Evolutionary conservation across 1,140 invertebrate species (phyloP).

Genomic region (Homalodisca vitripennis): DNA sequence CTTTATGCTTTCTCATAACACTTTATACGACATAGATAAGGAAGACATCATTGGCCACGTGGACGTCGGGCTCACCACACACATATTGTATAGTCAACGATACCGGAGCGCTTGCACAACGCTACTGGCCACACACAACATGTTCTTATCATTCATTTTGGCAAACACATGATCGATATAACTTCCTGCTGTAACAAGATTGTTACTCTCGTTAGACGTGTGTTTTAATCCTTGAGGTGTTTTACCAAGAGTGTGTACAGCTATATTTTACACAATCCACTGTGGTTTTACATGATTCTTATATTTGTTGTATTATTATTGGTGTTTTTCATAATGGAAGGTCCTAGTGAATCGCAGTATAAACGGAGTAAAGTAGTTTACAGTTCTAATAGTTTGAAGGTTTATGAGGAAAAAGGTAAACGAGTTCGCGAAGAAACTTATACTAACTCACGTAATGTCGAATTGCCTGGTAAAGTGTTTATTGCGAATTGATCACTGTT

Average conservation of each 20-base stretch:
- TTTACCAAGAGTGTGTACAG: not conserved
- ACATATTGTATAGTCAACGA: too few relatives aligned
- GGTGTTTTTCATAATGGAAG: not conserved
- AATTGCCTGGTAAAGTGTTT: not conserved
- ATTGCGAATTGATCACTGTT: not conserved
- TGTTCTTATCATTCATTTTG: too few relatives aligned
- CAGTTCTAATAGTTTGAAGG: not conserved
- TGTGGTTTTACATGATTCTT: not conserved
- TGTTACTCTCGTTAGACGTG: too few relatives aligned
- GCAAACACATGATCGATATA: too few relatives aligned
- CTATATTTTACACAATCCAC: not conserved
- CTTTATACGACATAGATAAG: too few relatives aligned
- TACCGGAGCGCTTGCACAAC: too few relatives aligned
- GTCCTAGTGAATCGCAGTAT: not conserved
- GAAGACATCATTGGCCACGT: too few relatives aligned
- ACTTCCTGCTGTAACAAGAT: too few relatives aligned
- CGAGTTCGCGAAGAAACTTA: not conserved
- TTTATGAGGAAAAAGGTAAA: not conserved
- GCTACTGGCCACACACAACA: too few relatives aligned
- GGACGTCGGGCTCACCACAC: too few relatives aligned
- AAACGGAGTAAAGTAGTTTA: not conserved
- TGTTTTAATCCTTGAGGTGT: too few relatives aligned
- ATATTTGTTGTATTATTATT: slow-evolving; percentile 18
- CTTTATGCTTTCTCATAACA: too few relatives aligned
- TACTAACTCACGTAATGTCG: not conserved